Base-by-base conservation (phyloP, 2,797 vertebrate genomes). In the Spondyliosoma cantharus region DNA sequence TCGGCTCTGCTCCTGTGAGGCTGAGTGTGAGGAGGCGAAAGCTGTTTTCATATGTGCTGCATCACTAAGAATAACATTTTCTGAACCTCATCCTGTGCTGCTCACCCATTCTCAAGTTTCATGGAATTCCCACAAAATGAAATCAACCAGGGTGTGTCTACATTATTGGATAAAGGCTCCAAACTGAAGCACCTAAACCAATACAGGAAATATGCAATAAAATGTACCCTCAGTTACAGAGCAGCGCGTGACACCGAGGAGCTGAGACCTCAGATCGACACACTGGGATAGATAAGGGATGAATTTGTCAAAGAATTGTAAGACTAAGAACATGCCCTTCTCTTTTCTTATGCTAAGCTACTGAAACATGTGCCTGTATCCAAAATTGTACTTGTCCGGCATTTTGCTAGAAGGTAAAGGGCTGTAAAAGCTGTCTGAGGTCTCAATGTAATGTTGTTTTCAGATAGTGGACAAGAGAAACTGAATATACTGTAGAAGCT, bases 61-160 rank as follows among this genome's bases (percentile, higher is more conserved):
- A 82, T 80, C 84, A 81, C 81, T 66, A 68, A 83, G 76, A 86
- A 83, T 74, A 85, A 90, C 78, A 87, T 83, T 86, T 85, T 86
- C 63, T 69, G 61, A 91, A 86, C 77, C 87, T 85, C 79, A 69
- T 89, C 81, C 78, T 75, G 57, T 27, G 75, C 43, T 19, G 58
- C 83, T 88, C 86, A 71, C 72, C 76, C 76, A 27, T 63, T 89
- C 88, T 94, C 89, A 69, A 48, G 77, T 94, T 94, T 86, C 89
- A 86, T 63, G 67, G 71, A 89, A 92, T 90, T 89, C 87, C 83
- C 74, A 86, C 80, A 52, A 91, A 92, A 82, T 90, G 80, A 94
- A 92, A 93, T 89, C 82, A 89, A 75, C 54, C 72, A 49, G 88
- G 91, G 90, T 77, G 91, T 86, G 92, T 77, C 71, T 0, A 64